Evolutionary conservation across 2,888 invertebrate genomes (phyloP), one percentile per base, ranked within the genome.

Genomic region (Thecophora atra): DNA sequence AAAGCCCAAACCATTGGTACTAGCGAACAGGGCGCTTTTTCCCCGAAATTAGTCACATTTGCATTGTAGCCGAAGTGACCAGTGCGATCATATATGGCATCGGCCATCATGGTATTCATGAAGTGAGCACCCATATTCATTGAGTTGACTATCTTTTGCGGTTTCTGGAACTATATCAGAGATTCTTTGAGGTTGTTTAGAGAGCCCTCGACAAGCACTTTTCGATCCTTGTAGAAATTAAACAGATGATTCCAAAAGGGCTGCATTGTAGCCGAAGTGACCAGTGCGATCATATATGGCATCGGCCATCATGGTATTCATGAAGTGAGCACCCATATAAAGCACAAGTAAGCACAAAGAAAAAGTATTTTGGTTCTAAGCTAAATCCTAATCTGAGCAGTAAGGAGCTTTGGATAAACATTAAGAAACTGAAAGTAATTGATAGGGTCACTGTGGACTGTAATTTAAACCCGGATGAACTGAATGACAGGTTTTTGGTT

Each of bases 201-300:
- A 0, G 99, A 98, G 0, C 99, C 99, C 87, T 99, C 99, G 6
- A 99, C 98, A 21, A 99, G 88, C 13, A 87, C 86, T 84, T 96
- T 95, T 76, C 98, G 95, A 85, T 99, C 99, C 85, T 99, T 99
- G 88, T 97, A 99, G 85, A 98, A 98, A 56, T 95, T 96, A 74
- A 99, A 89, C 79, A 99, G 89, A 83, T 99, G 98, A 86, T 99
- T 98, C 99, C 99, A 99, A 1, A 99, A 89, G 0, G 97, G 96
- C 88, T 99, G 99, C 88, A 98, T 98, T 8, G 98, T 80, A 82
- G 8, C 80, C 79, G 17, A 78, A 81, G 63, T 78, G 85, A 8
- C 87, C 87, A 4, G 92, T 92, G 72, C 96, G 91, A 86, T 97
- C 97, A 87, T 98, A 98, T 44, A 96, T 90, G 19, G 98, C 98